Evolutionary conservation across 1,140 invertebrate species (phyloP).

Genomic region (Cataglyphis hispanica): DNA sequence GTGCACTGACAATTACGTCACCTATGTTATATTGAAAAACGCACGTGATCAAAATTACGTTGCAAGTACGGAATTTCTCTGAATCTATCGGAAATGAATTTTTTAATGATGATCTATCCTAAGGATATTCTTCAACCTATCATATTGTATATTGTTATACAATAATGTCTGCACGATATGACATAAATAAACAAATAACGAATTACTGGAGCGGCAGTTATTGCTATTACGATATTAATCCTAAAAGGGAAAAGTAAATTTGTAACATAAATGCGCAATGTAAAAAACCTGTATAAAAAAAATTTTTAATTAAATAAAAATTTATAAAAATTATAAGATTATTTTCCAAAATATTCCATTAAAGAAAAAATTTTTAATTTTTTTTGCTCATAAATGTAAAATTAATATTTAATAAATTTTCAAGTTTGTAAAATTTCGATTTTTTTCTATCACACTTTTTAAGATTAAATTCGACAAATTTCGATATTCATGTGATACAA

Average conservation of each 20-base stretch:
- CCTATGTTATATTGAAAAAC: not conserved
- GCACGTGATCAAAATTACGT: constrained; percentile 9
- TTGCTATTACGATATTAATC: constrained; percentile 2
- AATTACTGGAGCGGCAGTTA: not conserved
- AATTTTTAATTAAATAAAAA: no score
- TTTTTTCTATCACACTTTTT: not conserved
- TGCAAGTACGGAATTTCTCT: not conserved
- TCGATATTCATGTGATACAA: not conserved
- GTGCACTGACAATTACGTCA: constrained; percentile 21
- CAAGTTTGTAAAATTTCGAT: not conserved
- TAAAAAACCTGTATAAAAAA: not conserved
- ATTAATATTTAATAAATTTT: constrained; percentile 7
- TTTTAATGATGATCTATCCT: not conserved
- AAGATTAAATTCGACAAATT: not conserved
- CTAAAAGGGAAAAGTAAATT: not conserved
- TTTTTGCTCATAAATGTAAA: no score
- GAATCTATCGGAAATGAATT: not conserved
- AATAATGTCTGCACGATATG: not conserved
- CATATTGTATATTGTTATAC: not conserved
- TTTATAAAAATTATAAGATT: no score
- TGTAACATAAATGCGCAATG: not conserved
- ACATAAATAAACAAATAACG: not conserved
- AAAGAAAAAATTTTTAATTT: not conserved
- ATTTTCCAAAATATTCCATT: not conserved
- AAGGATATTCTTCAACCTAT: not conserved